These are phyloP conservation scores for Pteronura brasiliensis DNA, from an alignment of 2,113 vertebrate genomes.

Conservation along the genomic window DNA sequence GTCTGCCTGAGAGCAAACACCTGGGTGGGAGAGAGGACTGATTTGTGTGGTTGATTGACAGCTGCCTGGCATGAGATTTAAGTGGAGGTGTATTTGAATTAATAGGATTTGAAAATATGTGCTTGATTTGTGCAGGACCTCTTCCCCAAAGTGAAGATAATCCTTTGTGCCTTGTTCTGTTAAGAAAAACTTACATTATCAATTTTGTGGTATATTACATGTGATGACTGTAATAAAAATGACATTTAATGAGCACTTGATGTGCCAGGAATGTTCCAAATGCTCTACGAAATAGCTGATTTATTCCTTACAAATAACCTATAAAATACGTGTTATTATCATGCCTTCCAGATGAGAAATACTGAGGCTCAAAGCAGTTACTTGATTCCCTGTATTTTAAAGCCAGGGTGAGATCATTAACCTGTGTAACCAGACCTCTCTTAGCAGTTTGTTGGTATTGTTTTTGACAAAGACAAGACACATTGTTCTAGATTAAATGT, in stretches of 20 bases:
- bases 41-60: background rate
- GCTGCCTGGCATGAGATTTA: background rate
- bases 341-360: background rate
- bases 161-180: background rate
- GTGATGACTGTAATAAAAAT: background rate
- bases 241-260: background rate
- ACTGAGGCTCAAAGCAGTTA: background rate
- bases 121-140: background rate
- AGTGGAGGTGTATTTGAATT: background rate
- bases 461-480: slow-evolving; percentile 6
- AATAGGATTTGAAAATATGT: background rate
- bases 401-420: background rate
- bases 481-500: background rate
- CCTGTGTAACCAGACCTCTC: background rate
- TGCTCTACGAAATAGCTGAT: background rate
- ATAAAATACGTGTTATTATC: background rate
- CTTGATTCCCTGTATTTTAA: background rate
- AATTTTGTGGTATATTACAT: background rate
- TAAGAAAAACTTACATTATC: background rate
- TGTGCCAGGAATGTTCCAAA: background rate
- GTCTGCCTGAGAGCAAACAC: background rate
- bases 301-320: background rate
- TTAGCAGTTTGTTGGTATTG: background rate
- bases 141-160: background rate
- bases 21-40: background rate